Evolutionary conservation across 1,140 invertebrate genomes (phyloP), one percentile per base, ranked within the genome.

Genomic region (Helicoverpa armigera): DNA sequence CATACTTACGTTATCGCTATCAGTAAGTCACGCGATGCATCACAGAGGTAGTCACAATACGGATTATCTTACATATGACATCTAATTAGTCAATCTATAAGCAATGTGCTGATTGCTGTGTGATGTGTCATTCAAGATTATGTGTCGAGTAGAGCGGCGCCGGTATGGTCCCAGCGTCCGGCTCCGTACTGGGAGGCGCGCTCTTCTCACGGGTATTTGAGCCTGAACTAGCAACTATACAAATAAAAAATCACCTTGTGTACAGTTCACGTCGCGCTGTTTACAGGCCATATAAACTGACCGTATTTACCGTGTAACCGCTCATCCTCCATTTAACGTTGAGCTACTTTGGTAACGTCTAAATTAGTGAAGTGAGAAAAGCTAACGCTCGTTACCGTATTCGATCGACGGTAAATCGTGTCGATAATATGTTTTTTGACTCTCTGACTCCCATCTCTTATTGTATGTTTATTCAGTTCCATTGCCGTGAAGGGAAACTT

Each of bases 281-380:
- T 94, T 91, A 86, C 90, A 83, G 86, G 88, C 86, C 91, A 89
- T 90, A 92, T 92, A 93, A 92, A 90, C 90, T 91, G 90, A 84
- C 83, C 91, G 90, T 92, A 89, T 94, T 94, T 90, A 91, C 91
- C 83, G 85, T 88, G 88, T 87, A 86, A 85, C 88, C 88, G 88
- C 87, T 94, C 86, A 94, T 90, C 88, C 87, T 87, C 88, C 88
- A 88, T 90, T 92, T 92, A 93, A 93, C 91, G 85, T 83, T 84
- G 88, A 86, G 90, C 93, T 93, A 94, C 92, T 93, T 94, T 92
- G 88, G 91, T 89, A 92, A 94, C 90, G 89, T 90, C 92, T 92
- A 91, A 94, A 94, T 94, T 94, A 92, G 91, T 92, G 78, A 90
- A 93, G 91, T 93, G 93, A 94, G 91, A 94, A 94, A 94, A 90